Evolutionary conservation across 2,797 vertebrate genomes (phyloP).

Genomic region (Pelobates cultripes): DNA sequence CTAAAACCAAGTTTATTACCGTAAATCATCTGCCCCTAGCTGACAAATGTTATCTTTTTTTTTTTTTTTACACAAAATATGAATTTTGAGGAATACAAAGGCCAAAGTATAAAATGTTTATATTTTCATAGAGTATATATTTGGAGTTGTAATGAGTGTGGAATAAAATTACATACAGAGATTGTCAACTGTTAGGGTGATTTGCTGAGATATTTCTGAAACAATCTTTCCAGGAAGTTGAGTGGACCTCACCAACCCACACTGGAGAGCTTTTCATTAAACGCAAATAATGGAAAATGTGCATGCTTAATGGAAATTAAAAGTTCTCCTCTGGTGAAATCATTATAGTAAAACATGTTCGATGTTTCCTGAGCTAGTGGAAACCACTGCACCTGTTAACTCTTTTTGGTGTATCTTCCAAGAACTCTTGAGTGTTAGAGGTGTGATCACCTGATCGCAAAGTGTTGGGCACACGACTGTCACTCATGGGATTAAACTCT

Average conservation of each 20-base stretch:
- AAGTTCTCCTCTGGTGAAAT: not conserved
- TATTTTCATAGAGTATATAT: not conserved
- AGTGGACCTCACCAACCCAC: not conserved
- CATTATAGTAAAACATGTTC: constrained; percentile 2
- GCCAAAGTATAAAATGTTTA: not conserved
- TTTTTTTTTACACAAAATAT: not conserved
- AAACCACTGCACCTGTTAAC: not conserved
- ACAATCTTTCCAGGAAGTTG: not conserved
- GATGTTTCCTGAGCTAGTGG: constrained; percentile 3
- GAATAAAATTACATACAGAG: not conserved
- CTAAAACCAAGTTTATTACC: constrained; percentile 30
- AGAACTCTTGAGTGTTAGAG: no score
- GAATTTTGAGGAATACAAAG: not conserved
- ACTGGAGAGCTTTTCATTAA: not conserved
- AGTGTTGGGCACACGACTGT: no score
- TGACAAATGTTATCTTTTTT: not conserved
- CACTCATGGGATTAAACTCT: no score
- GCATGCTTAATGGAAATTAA: not conserved
- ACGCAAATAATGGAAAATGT: constrained; percentile 20
- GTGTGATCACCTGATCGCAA: no score
- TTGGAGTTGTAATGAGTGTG: not conserved
- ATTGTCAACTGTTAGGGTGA: not conserved
- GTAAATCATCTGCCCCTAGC: constrained; percentile 33
- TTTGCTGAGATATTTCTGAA: not conserved
- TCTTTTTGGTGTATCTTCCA: not conserved